Conservation (phyloP, 1,140 invertebrate species). For the Dryas iulia region DNA sequence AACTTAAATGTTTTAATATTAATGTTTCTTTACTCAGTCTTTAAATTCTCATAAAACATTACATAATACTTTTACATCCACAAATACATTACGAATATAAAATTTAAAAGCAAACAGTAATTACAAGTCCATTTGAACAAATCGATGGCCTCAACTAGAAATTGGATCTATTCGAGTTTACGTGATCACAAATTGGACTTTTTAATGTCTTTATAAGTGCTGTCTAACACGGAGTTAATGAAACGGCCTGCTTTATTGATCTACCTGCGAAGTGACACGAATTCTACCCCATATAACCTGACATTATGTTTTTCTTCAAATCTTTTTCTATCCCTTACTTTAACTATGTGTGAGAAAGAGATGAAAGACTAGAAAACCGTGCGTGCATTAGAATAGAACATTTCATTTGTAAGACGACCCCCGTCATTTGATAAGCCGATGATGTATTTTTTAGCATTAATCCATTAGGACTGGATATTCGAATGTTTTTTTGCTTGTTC, state of each 20-base stretch:
- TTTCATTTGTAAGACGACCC: conserved; percentile 73
- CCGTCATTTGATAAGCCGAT: conserved; percentile 76
- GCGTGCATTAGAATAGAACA: conserved; percentile 59
- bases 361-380: conserved; percentile 46
- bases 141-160: conserved; percentile 1
- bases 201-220: conserved; percentile 80
- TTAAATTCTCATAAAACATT: not conserved
- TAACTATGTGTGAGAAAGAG: conserved; percentile 19
- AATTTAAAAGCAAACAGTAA: conserved; percentile 6
- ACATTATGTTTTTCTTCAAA: conserved; percentile 74
- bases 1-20: too few species aligned
- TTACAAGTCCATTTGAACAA: conserved; percentile 8
- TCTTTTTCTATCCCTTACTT: conserved; percentile 51
- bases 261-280: conserved; percentile 75
- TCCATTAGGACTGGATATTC: conserved; percentile 58
- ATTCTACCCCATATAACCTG: conserved; percentile 62
- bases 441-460: conserved; percentile 72
- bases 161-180: conserved; percentile 34
- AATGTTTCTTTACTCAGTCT: too few species aligned
- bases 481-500: not conserved
- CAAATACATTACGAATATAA: not conserved
- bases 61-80: not conserved
- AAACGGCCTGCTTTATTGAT: conserved; percentile 76
- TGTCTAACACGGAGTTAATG: conserved; percentile 72
- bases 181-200: conserved; percentile 51